Percentiles rank a stretch among this genome's conserved stretches.
Evolutionary conservation across 2,888 invertebrate species (phyloP).

Genomic region (Gibbula magus): DNA sequence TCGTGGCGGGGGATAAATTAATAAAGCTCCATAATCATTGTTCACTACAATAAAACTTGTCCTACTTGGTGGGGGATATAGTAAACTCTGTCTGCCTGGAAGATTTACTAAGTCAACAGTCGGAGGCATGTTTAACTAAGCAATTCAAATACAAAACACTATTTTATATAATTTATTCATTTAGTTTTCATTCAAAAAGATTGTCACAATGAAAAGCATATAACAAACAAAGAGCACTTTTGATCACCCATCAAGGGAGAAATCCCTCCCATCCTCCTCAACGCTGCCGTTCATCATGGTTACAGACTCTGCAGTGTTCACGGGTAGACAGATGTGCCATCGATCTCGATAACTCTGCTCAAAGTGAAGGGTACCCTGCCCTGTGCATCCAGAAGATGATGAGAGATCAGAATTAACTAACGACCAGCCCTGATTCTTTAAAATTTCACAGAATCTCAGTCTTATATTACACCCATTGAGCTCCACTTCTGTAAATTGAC

Average conservation of each 20-base stretch:
- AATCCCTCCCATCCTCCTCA: not conserved
- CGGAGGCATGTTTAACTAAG: too few relatives aligned
- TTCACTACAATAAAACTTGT: too few relatives aligned
- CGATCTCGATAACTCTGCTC: slow-evolving; percentile 72
- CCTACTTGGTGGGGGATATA: too few relatives aligned
- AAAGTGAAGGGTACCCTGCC: slow-evolving; percentile 61
- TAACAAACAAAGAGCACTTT: not conserved
- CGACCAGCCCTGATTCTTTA: slow-evolving; percentile 69
- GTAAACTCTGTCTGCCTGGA: too few relatives aligned
- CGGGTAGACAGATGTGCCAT: slow-evolving; percentile 59
- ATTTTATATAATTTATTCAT: too few relatives aligned
- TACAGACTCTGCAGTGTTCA: not conserved
- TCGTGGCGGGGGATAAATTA: too few relatives aligned
- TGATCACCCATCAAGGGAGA: not conserved
- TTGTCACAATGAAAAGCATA: too few relatives aligned
- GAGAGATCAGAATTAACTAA: slow-evolving; percentile 67
- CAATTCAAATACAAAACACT: too few relatives aligned
- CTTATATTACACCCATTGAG: slow-evolving; percentile 69
- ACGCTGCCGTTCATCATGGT: not conserved
- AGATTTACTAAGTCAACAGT: too few relatives aligned
- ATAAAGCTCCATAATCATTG: too few relatives aligned
- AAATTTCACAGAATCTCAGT: slow-evolving; percentile 66
- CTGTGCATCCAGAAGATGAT: slow-evolving; percentile 64
- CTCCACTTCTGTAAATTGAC: slow-evolving; percentile 69
- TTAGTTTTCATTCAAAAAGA: too few relatives aligned